Conservation (phyloP, 2,113 vertebrate genomes). For the Brachionichthys hirsutus region DNA sequence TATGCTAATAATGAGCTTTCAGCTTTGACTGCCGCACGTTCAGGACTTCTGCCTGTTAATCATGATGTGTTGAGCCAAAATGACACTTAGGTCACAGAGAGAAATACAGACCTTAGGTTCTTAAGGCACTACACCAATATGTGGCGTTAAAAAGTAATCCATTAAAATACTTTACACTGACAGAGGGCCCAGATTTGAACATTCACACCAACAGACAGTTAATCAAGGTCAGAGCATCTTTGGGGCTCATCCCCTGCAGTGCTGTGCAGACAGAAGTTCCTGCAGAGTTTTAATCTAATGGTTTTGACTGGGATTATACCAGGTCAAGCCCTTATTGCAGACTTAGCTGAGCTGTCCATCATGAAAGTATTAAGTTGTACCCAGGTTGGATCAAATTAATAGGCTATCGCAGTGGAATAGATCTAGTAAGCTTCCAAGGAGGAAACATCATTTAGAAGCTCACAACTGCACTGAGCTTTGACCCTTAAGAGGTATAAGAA, state of each 20-base stretch:
- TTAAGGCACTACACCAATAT: conserved; percentile 23
- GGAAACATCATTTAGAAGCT: conserved; percentile 3
- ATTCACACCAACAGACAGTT: conserved; percentile 65
- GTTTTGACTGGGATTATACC: conserved; percentile 62
- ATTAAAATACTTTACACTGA: conserved; percentile 56
- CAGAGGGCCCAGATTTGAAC: conserved; percentile 49
- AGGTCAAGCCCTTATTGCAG: conserved; percentile 62
- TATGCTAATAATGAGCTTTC: background rate
- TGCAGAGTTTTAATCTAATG: conserved; percentile 63
- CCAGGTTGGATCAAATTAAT: conserved; percentile 45
- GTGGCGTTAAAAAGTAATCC: conserved; percentile 40
- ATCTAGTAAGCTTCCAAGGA: background rate
- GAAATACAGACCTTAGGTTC: background rate
- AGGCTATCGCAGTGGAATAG: conserved; percentile 27
- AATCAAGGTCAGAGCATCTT: conserved; percentile 73
- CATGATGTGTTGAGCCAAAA: conserved; percentile 44
- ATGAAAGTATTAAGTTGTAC: conserved; percentile 58
- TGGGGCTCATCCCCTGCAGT: conserved; percentile 56
- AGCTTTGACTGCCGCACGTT: conserved; percentile 13
- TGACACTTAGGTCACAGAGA: conserved; percentile 37
- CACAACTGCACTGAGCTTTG: conserved; percentile 25
- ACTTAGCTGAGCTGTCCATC: conserved; percentile 53
- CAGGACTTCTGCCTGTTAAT: conserved; percentile 31
- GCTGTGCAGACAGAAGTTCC: conserved; percentile 42
- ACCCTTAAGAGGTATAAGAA: conserved; percentile 6